Conservation (phyloP, 2,888 invertebrate species). For the Mongoloraphidia duomilia region DNA sequence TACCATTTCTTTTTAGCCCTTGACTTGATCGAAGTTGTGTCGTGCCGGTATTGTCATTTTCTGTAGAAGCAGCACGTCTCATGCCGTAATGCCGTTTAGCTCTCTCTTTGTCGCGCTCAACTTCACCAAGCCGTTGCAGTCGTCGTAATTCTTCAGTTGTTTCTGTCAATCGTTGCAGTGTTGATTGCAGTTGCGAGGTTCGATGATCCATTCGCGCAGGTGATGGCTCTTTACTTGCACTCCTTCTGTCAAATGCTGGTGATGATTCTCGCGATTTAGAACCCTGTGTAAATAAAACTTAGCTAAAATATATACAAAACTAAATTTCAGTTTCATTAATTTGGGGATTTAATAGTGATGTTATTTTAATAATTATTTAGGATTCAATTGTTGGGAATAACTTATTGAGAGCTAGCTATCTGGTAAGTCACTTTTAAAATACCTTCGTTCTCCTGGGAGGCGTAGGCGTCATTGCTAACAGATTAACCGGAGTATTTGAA, state of each 20-base stretch:
- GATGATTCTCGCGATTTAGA: constrained; percentile 59
- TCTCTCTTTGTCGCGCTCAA: constrained; percentile 36
- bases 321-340: constrained; percentile 1
- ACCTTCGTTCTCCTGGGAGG: constrained; percentile 55
- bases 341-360: too few species aligned
- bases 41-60: constrained; percentile 40
- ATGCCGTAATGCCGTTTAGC: constrained; percentile 28
- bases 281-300: constrained; percentile 30
- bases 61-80: constrained; percentile 43
- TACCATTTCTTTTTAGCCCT: constrained; percentile 18
- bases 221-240: constrained; percentile 36
- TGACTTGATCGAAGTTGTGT: constrained; percentile 25
- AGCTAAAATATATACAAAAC: not conserved
- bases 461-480: constrained; percentile 44
- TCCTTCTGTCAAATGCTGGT: constrained; percentile 36
- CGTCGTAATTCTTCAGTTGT: constrained; percentile 49
- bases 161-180: constrained; percentile 49
- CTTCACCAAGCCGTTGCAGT: constrained; percentile 34
- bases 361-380: too few species aligned
- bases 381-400: too few species aligned
- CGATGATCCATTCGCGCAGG: constrained; percentile 27
- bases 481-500: constrained; percentile 30
- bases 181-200: constrained; percentile 24
- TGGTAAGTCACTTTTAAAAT: constrained; percentile 12
- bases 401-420: too few species aligned